phyloP scores from a whole-genome alignment of 2,888 invertebrate species.

The Pandemis heparana region DNA sequence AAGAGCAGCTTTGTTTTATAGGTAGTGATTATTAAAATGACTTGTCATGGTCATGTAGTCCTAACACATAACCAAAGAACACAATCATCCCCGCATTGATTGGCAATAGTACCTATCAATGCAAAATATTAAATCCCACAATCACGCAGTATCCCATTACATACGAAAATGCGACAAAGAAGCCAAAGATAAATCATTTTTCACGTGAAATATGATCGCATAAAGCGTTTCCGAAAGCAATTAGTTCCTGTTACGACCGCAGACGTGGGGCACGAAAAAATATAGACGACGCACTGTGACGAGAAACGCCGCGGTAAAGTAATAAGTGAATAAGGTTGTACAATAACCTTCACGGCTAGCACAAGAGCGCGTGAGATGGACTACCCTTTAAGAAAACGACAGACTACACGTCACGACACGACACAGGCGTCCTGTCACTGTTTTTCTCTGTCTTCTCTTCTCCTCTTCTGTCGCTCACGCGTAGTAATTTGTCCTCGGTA shows the following conservation, averaged over 20 bases:
- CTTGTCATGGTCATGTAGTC: not conserved
- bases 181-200: constrained; percentile 78
- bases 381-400: too few species aligned
- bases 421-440: too few species aligned
- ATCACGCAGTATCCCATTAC: constrained; percentile 42
- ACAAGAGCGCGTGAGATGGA: too few species aligned
- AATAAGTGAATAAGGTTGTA: too few species aligned
- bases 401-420: too few species aligned
- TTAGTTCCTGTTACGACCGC: constrained; percentile 81
- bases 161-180: constrained; percentile 68
- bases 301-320: constrained; percentile 41
- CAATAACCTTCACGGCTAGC: too few species aligned
- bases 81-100: not conserved
- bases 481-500: too few species aligned
- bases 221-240: constrained; percentile 85
- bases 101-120: constrained; percentile 33
- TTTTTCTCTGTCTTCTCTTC: too few species aligned
- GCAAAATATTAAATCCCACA: constrained; percentile 44
- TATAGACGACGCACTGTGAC: constrained; percentile 46
- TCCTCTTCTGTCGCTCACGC: too few species aligned
- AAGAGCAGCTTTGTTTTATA: too few species aligned
- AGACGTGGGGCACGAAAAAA: constrained; percentile 71
- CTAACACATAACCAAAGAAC: not conserved
- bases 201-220: constrained; percentile 83
- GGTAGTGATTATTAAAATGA: too few species aligned